Percentiles rank a stretch among this genome's conserved stretches.
Conservation (phyloP, 2,113 vertebrate species). For the Phalacrocorax pelagicus region DNA sequence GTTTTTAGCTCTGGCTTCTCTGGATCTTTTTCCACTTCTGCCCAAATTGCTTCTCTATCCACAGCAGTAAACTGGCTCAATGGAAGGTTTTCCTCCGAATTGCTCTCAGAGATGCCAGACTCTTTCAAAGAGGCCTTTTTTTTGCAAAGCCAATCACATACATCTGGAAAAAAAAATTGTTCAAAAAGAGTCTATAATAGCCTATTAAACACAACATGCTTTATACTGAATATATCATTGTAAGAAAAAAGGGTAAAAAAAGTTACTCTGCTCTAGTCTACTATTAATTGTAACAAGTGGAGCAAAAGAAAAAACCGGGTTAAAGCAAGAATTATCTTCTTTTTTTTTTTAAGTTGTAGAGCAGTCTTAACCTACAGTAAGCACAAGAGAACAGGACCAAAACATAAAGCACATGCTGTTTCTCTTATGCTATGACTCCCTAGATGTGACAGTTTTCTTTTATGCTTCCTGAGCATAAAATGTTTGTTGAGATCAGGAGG, state of each 20-base stretch:
- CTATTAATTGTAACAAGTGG: not conserved
- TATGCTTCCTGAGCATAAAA: not conserved
- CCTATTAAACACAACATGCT: not conserved
- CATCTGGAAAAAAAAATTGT: not conserved
- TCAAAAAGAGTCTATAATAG: not conserved
- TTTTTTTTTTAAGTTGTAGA: not conserved
- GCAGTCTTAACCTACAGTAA: not conserved
- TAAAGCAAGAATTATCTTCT: not conserved
- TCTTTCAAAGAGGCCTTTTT: conserved; percentile 71
- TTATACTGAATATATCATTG: not conserved
- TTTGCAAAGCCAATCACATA: conserved; percentile 69
- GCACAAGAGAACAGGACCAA: not conserved
- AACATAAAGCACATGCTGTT: not conserved
- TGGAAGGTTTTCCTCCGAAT: conserved; percentile 72
- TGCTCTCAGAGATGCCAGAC: conserved; percentile 28
- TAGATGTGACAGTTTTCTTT: not conserved
- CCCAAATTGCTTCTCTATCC: conserved; percentile 92
- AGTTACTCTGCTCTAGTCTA: not conserved
- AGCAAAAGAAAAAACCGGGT: not conserved
- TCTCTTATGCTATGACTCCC: not conserved
- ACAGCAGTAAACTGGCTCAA: conserved; percentile 79
- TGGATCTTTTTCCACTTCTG: conserved; percentile 83
- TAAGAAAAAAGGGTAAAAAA: not conserved
- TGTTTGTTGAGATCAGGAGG: not conserved
- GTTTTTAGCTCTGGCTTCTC: conserved; percentile 47